phyloP scores from a whole-genome alignment of 2,888 invertebrate genomes.

The Papilio gigon region DNA sequence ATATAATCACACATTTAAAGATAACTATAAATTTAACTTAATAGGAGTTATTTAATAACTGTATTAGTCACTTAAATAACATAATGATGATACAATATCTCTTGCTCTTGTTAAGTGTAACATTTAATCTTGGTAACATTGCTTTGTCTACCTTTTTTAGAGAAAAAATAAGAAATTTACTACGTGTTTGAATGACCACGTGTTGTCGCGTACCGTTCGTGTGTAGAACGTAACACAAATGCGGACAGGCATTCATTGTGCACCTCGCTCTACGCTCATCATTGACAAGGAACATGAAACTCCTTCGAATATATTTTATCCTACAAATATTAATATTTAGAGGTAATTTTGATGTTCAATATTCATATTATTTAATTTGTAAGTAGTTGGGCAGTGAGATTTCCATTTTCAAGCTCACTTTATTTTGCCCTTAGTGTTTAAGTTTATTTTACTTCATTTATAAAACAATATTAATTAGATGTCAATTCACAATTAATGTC shows the following conservation, averaged over 20 bases:
- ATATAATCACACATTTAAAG: neutral
- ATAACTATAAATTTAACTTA: neutral
- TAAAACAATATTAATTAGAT: too few species aligned
- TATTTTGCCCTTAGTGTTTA: too few species aligned
- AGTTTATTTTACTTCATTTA: too few species aligned
- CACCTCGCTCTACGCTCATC: conserved; percentile 16
- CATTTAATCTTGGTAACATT: neutral
- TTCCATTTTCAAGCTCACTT: too few species aligned
- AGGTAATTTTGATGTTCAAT: conserved; percentile 25
- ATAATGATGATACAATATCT: neutral
- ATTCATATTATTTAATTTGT: too few species aligned
- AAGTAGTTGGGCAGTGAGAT: too few species aligned
- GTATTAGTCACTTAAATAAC: neutral
- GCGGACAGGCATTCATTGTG: conserved; percentile 28
- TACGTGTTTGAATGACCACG: neutral
- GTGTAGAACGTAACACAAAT: conserved; percentile 16
- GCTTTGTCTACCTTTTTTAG: neutral
- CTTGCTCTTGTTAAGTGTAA: neutral
- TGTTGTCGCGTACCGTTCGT: conserved; percentile 20
- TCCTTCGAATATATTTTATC: conserved; percentile 33
- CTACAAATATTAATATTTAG: conserved; percentile 20
- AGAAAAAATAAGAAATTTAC: neutral
- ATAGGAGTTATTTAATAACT: neutral
- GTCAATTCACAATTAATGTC: too few species aligned
- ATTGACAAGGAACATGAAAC: conserved; percentile 28